Evolutionary conservation across 2,888 invertebrate species (phyloP).

Genomic region (Clepsis dumicolana): DNA sequence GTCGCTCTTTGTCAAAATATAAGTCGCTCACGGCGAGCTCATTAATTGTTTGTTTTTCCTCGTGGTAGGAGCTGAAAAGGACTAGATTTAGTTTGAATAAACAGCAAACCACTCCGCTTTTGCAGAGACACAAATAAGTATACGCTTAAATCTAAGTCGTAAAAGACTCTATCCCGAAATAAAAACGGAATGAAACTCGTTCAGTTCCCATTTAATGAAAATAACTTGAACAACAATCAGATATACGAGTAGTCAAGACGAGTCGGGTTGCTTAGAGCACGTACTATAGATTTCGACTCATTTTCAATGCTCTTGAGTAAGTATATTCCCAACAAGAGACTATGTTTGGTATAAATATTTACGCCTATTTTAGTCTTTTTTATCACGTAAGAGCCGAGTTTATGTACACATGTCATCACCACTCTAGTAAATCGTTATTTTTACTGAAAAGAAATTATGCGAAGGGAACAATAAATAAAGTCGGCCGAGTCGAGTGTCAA

Average conservation of each 20-base stretch:
- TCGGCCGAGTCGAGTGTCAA: conserved; percentile 50
- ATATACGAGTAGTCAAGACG: neutral
- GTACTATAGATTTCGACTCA: neutral
- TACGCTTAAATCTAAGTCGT: neutral
- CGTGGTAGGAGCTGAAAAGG: neutral
- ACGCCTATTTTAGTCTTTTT: neutral
- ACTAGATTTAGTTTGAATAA: neutral
- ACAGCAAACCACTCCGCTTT: neutral
- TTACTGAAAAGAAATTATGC: conserved; percentile 27
- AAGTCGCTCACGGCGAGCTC: neutral
- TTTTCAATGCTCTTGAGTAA: neutral
- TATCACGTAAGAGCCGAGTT: conserved; percentile 12
- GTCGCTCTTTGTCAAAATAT: conserved; percentile 1
- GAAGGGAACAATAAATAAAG: conserved; percentile 47
- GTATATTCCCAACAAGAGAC: neutral
- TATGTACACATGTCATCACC: conserved; percentile 26
- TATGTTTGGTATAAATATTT: neutral
- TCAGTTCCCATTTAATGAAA: neutral
- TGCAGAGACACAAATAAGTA: neutral
- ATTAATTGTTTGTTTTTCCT: neutral
- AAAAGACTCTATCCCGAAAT: neutral
- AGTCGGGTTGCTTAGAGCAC: neutral
- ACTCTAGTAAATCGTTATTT: conserved; percentile 29
- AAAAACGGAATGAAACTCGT: conserved; percentile 1
- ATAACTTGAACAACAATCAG: neutral